phyloP scores from a whole-genome alignment of 2,888 invertebrate genomes.

The Isoperla grammatica region DNA sequence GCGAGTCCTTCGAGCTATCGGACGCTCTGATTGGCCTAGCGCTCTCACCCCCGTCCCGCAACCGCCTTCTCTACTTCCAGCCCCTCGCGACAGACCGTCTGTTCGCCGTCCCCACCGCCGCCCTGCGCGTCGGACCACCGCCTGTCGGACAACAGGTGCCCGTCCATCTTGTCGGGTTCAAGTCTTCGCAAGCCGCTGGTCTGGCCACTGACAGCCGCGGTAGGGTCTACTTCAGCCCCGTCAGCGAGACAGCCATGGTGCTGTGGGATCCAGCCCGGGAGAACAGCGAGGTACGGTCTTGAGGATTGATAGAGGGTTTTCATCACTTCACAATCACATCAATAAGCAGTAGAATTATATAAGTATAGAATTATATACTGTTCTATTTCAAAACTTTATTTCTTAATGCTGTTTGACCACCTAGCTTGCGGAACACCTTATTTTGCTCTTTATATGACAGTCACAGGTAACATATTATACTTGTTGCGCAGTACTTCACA shows the following conservation, averaged over 20 bases:
- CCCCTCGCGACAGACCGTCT: slow-evolving; percentile 69
- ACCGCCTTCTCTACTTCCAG: slow-evolving; percentile 56
- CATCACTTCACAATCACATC: too few relatives aligned
- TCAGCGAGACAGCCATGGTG: slow-evolving; percentile 74
- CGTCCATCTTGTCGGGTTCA: slow-evolving; percentile 70
- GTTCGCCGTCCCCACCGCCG: slow-evolving; percentile 70
- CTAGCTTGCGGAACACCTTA: too few relatives aligned
- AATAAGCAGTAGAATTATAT: too few relatives aligned
- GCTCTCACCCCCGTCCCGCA: slow-evolving; percentile 53
- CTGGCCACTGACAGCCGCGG: slow-evolving; percentile 63
- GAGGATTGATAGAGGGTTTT: too few relatives aligned
- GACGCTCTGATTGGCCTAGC: slow-evolving; percentile 67
- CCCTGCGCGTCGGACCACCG: slow-evolving; percentile 65
- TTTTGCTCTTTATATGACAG: too few relatives aligned
- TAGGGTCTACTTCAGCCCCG: slow-evolving; percentile 71
- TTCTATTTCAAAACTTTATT: too few relatives aligned
- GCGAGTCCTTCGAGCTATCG: slow-evolving; percentile 62
- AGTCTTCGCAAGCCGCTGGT: slow-evolving; percentile 78
- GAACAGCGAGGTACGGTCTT: slow-evolving; percentile 5
- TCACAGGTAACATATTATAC: too few relatives aligned
- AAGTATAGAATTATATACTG: too few relatives aligned
- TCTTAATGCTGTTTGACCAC: too few relatives aligned
- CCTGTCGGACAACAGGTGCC: slow-evolving; percentile 65
- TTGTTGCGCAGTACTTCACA: too few relatives aligned
- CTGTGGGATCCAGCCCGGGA: slow-evolving; percentile 66